A percentile compares a stretch with the other conserved stretches of the same genome.
These are phyloP conservation scores for Tenebrio molitor DNA, from an alignment of 1,140 invertebrate species.

Conservation along the genomic window DNA sequence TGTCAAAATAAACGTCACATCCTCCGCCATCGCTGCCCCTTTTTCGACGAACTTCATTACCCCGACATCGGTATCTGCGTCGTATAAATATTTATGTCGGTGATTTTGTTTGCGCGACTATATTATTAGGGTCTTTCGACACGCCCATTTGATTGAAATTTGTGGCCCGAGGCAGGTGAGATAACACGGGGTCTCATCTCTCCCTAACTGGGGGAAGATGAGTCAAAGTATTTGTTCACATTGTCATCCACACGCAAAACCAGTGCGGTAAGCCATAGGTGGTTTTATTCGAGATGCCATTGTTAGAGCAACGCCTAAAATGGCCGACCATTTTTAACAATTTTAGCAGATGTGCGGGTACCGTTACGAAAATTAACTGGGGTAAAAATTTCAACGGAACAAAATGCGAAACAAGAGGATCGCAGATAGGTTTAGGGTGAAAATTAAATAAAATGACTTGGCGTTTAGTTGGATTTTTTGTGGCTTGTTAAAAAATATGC, in stretches of 20 bases:
- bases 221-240: constrained; percentile 46
- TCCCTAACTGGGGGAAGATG: constrained; percentile 41
- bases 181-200: constrained; percentile 27
- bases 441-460: no score
- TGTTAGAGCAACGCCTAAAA: constrained; percentile 18
- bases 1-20: no score
- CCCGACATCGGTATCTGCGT: neutral
- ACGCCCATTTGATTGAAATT: constrained; percentile 44
- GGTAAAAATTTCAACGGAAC: no score
- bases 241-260: constrained; percentile 46
- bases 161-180: constrained; percentile 42
- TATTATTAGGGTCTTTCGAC: constrained; percentile 26
- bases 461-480: no score
- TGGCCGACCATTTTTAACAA: constrained; percentile 34
- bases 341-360: constrained; percentile 20
- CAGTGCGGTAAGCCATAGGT: constrained; percentile 47
- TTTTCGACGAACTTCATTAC: neutral
- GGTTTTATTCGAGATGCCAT: constrained; percentile 32
- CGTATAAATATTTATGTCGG: constrained; percentile 30
- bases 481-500: no score
- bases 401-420: no score
- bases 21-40: neutral
- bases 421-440: no score
- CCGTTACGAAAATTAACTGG: constrained; percentile 20
- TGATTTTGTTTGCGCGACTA: constrained; percentile 36